A percentile compares a stretch with the other conserved stretches of the same genome.
Evolutionary conservation across 2,113 vertebrate species (phyloP).

Genomic region (Nestor notabilis): DNA sequence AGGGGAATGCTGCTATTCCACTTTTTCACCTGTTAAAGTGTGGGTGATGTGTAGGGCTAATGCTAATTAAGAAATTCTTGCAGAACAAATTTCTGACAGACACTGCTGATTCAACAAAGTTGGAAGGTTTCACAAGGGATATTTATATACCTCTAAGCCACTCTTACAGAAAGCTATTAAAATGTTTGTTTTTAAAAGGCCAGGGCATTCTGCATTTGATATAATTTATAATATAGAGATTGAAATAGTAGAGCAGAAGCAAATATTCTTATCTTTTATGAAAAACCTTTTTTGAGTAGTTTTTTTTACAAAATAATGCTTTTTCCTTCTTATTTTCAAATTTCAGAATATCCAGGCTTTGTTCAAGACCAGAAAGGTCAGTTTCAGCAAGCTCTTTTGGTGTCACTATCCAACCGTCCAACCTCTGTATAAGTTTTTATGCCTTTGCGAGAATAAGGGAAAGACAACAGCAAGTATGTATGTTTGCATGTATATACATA

Average conservation of each 20-base stretch:
- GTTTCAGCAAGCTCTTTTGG: not conserved
- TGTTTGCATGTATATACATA: not conserved
- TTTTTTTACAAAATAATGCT: not conserved
- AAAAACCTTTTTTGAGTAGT: accelerated
- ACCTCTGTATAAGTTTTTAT: not conserved
- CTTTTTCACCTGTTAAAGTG: not conserved
- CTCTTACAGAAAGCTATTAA: not conserved
- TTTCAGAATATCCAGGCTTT: not conserved
- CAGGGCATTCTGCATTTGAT: not conserved
- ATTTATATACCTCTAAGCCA: not conserved
- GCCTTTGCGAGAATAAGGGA: not conserved
- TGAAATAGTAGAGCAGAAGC: not conserved
- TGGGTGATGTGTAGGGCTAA: not conserved
- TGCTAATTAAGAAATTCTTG: not conserved
- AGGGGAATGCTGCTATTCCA: not conserved
- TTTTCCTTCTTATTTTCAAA: not conserved
- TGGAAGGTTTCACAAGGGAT: not conserved
- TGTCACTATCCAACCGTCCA: not conserved
- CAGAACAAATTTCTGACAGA: not conserved
- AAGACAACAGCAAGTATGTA: not conserved
- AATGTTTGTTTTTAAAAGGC: constrained; percentile 27
- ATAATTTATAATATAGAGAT: not conserved
- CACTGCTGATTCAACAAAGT: not conserved
- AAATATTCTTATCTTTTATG: not conserved
- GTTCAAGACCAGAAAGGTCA: not conserved